Base-by-base conservation (phyloP, 2,888 invertebrate species). In the Dasypolia templi region DNA sequence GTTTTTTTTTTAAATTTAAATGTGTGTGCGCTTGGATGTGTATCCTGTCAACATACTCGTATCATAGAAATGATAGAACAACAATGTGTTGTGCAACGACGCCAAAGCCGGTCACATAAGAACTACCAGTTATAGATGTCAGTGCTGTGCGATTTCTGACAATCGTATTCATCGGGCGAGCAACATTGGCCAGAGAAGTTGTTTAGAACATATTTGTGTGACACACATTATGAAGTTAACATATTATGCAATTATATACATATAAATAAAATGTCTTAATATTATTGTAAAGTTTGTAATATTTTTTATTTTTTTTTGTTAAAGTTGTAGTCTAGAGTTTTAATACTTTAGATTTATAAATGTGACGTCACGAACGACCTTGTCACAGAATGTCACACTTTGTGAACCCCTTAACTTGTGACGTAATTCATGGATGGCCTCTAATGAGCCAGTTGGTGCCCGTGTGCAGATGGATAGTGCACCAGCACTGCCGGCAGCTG, bases 401-500 rank as follows among this genome's bases (percentile, higher is more conserved):
- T 49, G 49, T 32, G 6, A 19, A 22, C 22, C 14, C 32, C n/a
- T 32, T n/a, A n/a, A 64, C 11, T 3, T n/a, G n/a, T 64, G n/a
- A 19, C 32, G 6, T 35, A n/a, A 35, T 32, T 51, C 19, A 35
- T 35, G 63, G 32, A n/a, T 17, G 51, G 12, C 51, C 32, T 51
- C 19, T 35, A 64, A 64, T 51, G 51, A 51, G 19, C 12, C 32
- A 35, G n/a, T 35, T n/a, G 35, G n/a, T 68, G 62, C 3, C 69
- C 26, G 53, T 63, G 7, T 74, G 9, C 84, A 96, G 98, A 66
- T 97, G 98, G 82, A 97, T 99, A 81, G 99, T 99, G 4, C 98
- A 99, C 89, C 99, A 99, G 91, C 99, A 99, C 93, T 99, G 99
- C 94, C 98, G 99, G 90, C 98, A 98, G 92, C 96, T 99, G 84